Evolutionary conservation across 1,140 invertebrate species (phyloP).

Genomic region (Temnothorax nylanderi): DNA sequence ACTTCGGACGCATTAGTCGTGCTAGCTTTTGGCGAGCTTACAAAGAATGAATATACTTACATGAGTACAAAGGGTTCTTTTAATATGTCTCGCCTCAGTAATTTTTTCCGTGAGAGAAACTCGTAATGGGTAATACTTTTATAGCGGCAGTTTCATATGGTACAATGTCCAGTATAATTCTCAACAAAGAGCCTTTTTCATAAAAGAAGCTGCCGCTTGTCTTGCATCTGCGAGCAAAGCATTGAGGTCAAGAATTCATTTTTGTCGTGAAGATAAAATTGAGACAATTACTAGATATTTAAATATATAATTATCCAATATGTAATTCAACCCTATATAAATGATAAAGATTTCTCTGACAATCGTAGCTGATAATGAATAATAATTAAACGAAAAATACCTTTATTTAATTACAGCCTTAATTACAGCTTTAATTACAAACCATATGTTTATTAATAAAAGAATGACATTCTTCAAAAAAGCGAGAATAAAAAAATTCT

Average conservation of each 20-base stretch:
- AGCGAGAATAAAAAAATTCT: neutral
- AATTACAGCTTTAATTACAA: too few species aligned
- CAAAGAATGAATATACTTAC: constrained; percentile 48
- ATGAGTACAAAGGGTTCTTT: constrained; percentile 47
- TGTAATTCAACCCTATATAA: neutral
- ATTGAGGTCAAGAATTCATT: neutral
- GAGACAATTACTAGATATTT: neutral
- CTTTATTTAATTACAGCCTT: neutral
- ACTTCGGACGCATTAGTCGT: constrained; percentile 22
- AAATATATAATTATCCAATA: neutral
- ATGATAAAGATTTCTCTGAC: neutral
- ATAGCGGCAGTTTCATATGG: constrained; percentile 49
- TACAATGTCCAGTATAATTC: constrained; percentile 29
- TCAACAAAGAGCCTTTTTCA: constrained; percentile 10
- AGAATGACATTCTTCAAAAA: neutral
- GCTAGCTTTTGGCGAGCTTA: constrained; percentile 29
- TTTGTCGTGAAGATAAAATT: constrained; percentile 17
- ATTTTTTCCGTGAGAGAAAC: constrained; percentile 53
- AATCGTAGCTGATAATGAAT: neutral
- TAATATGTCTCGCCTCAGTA: constrained; percentile 57
- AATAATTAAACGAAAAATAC: neutral
- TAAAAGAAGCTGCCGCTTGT: constrained; percentile 14
- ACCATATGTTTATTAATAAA: neutral
- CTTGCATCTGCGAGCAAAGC: constrained; percentile 39
- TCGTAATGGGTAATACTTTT: constrained; percentile 62